These are phyloP conservation scores for Theristicus caerulescens DNA, from an alignment of 2,113 vertebrate species.

Conservation along the genomic window DNA sequence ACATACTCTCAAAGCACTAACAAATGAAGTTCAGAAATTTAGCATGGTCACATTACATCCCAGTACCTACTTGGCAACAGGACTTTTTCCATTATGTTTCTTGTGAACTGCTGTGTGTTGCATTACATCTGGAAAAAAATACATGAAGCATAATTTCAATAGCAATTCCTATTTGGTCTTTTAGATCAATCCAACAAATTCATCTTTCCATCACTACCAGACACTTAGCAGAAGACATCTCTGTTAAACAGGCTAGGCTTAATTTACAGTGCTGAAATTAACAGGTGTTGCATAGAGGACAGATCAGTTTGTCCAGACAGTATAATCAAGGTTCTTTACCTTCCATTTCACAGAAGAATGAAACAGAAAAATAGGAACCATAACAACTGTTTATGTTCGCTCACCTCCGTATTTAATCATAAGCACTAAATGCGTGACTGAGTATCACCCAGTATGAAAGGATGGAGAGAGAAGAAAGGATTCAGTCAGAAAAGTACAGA, in stretches of 20 bases:
- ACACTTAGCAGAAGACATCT: background rate
- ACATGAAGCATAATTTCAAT: background rate
- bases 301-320: background rate
- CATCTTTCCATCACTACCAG: background rate
- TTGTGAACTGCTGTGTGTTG: slow-evolving; percentile 84
- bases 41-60: background rate
- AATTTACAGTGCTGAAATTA: background rate
- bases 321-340: background rate
- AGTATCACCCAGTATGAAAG: background rate
- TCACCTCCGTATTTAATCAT: background rate
- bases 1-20: background rate
- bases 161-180: background rate
- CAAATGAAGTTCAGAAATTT: background rate
- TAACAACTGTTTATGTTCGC: background rate
- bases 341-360: background rate
- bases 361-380: background rate
- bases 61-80: slow-evolving; percentile 81
- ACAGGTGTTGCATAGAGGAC: background rate
- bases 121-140: slow-evolving; percentile 73
- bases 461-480: background rate
- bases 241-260: background rate
- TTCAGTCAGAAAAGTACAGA: background rate
- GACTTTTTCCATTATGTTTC: slow-evolving; percentile 83
- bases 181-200: background rate
- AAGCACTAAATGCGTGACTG: background rate